phyloP scores from a whole-genome alignment of 2,113 vertebrate species.

The Pangasianodon gigas region DNA sequence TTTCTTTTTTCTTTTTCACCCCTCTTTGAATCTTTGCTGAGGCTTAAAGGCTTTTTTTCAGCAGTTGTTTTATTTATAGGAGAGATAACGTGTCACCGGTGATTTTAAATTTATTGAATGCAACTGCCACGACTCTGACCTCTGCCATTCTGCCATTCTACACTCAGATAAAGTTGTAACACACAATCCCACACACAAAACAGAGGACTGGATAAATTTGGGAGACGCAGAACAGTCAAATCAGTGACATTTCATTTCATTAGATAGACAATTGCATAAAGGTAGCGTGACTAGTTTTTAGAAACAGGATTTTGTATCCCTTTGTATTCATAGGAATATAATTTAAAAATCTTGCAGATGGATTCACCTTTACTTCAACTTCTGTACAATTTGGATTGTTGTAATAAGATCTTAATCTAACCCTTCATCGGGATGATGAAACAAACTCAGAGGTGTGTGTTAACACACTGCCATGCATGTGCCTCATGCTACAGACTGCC shows the following conservation, averaged over 20 bases:
- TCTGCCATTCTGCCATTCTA: conserved; percentile 13
- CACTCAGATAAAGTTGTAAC: background rate
- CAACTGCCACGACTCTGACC: conserved; percentile 21
- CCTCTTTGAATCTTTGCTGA: background rate
- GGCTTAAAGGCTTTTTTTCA: conserved; percentile 3
- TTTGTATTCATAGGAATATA: background rate
- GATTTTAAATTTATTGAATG: conserved; percentile 26
- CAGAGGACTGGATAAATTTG: background rate
- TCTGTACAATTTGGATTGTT: background rate
- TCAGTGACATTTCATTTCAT: background rate
- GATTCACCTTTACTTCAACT: background rate
- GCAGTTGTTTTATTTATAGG: conserved; percentile 22
- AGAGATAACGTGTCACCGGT: conserved; percentile 11
- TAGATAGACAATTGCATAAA: background rate
- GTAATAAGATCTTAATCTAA: background rate
- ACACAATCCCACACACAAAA: conserved; percentile 12
- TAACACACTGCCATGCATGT: conserved; percentile 45
- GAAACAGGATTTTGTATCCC: background rate
- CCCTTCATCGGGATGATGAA: background rate
- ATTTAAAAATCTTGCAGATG: background rate
- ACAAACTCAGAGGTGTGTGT: conserved; percentile 4
- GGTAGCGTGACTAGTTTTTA: background rate
- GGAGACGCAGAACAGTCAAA: background rate
- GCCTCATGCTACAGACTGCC: conserved; percentile 64
- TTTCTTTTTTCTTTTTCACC: background rate